Percentiles rank a stretch among this genome's conserved stretches.
These are phyloP conservation scores for Uromys caudimaculatus DNA, from an alignment of 2,797 vertebrate species.

Conservation along the genomic window DNA sequence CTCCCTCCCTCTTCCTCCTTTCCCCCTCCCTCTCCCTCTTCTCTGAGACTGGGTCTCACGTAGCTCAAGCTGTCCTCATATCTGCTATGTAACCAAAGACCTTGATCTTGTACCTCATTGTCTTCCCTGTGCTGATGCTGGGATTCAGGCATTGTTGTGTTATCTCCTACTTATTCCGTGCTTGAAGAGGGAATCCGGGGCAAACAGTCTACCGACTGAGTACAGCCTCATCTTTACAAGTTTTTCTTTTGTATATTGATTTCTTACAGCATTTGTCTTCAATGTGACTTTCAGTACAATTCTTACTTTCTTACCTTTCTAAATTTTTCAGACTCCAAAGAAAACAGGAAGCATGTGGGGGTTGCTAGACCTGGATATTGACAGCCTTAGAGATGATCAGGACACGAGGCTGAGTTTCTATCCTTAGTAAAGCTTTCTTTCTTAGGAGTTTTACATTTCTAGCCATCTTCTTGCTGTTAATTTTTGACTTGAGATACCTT, in stretches of 20 bases:
- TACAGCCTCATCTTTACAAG: not conserved
- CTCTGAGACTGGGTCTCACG: not conserved
- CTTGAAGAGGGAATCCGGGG: not conserved
- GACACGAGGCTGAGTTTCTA: not conserved
- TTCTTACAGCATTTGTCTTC: not conserved
- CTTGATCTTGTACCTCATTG: not conserved
- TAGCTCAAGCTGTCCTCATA: not conserved
- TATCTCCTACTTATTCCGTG: not conserved
- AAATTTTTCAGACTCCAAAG: conserved; percentile 24
- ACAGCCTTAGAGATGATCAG: not conserved
- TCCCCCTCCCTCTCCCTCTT: not conserved
- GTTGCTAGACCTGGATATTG: not conserved
- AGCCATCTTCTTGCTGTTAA: not conserved
- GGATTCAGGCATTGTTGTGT: not conserved
- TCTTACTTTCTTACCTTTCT: conserved; percentile 12
- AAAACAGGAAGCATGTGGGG: not conserved
- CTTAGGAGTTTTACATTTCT: not conserved
- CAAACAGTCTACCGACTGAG: not conserved
- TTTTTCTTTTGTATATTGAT: conserved; percentile 29
- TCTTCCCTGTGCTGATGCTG: not conserved
- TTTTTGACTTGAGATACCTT: conserved; percentile 5
- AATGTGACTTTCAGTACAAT: not conserved
- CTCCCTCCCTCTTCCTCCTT: too few species aligned
- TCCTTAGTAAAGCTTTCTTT: not conserved
- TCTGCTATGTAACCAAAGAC: not conserved